A percentile compares a stretch with the other conserved stretches of the same genome.
Conservation (phyloP, 2,888 invertebrate species). For the Drosophila antonietae region DNA sequence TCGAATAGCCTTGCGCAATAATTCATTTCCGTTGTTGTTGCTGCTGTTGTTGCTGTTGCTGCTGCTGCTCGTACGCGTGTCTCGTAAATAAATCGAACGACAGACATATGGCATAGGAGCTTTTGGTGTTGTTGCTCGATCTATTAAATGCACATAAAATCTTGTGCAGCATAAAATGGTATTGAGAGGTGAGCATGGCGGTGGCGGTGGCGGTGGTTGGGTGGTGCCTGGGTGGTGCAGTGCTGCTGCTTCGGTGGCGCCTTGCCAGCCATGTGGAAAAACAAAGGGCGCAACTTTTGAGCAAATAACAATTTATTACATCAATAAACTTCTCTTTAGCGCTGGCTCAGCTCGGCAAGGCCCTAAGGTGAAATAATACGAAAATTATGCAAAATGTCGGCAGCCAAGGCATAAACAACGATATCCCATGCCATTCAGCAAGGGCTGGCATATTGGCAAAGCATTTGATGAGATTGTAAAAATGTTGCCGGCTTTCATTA, state of each 20-base stretch:
- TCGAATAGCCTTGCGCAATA: neutral
- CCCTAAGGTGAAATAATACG: conserved; percentile 78
- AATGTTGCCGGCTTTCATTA: conserved; percentile 58
- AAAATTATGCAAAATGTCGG: conserved; percentile 72
- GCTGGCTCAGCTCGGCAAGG: conserved; percentile 10
- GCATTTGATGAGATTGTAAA: conserved; percentile 73
- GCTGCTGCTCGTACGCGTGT: conserved; percentile 7
- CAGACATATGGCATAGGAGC: conserved; percentile 40
- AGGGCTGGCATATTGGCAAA: conserved; percentile 15
- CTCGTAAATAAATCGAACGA: conserved; percentile 52
- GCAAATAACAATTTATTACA: conserved; percentile 75
- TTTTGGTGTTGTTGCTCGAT: conserved; percentile 50
- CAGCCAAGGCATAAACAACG: conserved; percentile 56
- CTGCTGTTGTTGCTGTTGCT: neutral
- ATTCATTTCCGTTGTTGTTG: conserved; percentile 16
- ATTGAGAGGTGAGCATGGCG: conserved; percentile 20
- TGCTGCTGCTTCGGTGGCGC: conserved; percentile 36
- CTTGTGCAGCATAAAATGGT: conserved; percentile 49
- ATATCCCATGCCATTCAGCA: conserved; percentile 35
- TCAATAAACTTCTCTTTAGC: conserved; percentile 65
- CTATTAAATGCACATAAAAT: conserved; percentile 71
- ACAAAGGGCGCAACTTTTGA: conserved; percentile 69
- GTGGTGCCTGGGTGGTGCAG: neutral
- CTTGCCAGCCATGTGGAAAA: conserved; percentile 67
- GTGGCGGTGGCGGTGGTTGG: conserved; percentile 4